Evolutionary conservation across 2,797 vertebrate species (phyloP), one percentile per base, ranked within the genome.

Genomic region (Xiphophorus birchmanni): DNA sequence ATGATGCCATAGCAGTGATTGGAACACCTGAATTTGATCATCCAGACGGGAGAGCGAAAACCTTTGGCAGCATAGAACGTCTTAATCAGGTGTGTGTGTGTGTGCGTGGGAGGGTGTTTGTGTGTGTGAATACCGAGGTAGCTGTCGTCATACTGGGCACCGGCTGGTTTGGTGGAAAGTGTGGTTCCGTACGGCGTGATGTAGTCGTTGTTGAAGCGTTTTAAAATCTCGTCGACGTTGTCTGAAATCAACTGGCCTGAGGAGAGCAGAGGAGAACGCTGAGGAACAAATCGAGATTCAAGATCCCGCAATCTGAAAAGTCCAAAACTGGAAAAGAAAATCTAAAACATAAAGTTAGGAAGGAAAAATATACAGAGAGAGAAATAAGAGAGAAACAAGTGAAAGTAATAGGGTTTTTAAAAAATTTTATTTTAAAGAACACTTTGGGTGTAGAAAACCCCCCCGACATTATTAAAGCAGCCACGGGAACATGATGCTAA

Each of bases 221-320:
- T 80, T 5, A 99, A 95, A 52, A 99, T 98, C 92, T 99, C 97
- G 0, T 97, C 88, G 81, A 99, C 85, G 65, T 96, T 95, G 72
- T 99, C 98, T 0, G 98, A 99, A 86, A 99, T 99, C 76, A 99
- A 96, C 84, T 99, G 98, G 77, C 98, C 98, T 97, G 91, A n/a
- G 73, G 13, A 75, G 60, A 82, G 32, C 72, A 76, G 44, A 75
- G 13, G 13, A 76, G 17, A 47, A 37, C 1, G 10, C 35, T 2
- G 32, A 32, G 78, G 50, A 65, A 60, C 42, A 48, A 45, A 29
- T 4, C 13, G 32, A 21, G 52, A 26, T 69, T n/a, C 2, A 40
- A 5, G 17, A 17, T 7, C 9, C 17, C 18, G 17, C 17, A 50
- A 7, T 21, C 13, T 2, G 10, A n/a, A 17, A n/a, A 13, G 8